Conservation (phyloP, 2,113 vertebrate genomes). For the Scatophagus argus region DNA sequence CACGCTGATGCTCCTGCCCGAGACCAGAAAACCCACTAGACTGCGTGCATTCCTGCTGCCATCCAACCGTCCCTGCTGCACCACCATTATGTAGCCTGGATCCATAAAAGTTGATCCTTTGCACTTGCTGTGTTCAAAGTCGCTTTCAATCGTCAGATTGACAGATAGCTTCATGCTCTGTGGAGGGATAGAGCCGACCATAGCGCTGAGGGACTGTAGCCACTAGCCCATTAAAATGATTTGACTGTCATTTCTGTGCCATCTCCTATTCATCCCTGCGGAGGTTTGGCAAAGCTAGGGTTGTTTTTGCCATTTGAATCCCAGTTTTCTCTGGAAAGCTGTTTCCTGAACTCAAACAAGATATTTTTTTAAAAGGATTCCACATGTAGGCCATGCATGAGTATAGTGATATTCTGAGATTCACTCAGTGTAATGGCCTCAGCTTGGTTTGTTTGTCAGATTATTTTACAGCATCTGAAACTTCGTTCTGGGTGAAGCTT, state of each 20-base stretch:
- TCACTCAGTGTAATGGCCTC: not conserved
- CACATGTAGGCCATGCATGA: not conserved
- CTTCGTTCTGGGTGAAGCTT: too few species aligned
- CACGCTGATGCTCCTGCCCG: slow-evolving; percentile 67
- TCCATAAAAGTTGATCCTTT: slow-evolving; percentile 43
- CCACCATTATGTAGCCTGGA: slow-evolving; percentile 25
- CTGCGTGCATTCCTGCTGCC: not conserved
- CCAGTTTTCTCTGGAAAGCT: slow-evolving; percentile 10
- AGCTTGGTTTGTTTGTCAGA: not conserved
- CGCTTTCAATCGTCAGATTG: slow-evolving; percentile 35
- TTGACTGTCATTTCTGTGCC: slow-evolving; percentile 48
- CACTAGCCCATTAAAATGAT: slow-evolving; percentile 61
- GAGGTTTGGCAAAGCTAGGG: slow-evolving; percentile 27
- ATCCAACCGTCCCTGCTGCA: not conserved
- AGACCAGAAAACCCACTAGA: slow-evolving; percentile 36
- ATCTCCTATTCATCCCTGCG: slow-evolving; percentile 30
- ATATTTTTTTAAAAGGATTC: slow-evolving; percentile 3
- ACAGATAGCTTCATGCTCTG: slow-evolving; percentile 43
- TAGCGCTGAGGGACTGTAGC: slow-evolving; percentile 26
- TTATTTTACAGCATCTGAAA: not conserved
- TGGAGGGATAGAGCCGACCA: slow-evolving; percentile 29
- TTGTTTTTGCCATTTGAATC: slow-evolving; percentile 22
- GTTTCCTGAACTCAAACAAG: not conserved
- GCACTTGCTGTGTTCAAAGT: slow-evolving; percentile 39
- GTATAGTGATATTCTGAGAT: not conserved